These are phyloP conservation scores for Eulithis testata DNA, from an alignment of 2,888 invertebrate species.

Conservation along the genomic window DNA sequence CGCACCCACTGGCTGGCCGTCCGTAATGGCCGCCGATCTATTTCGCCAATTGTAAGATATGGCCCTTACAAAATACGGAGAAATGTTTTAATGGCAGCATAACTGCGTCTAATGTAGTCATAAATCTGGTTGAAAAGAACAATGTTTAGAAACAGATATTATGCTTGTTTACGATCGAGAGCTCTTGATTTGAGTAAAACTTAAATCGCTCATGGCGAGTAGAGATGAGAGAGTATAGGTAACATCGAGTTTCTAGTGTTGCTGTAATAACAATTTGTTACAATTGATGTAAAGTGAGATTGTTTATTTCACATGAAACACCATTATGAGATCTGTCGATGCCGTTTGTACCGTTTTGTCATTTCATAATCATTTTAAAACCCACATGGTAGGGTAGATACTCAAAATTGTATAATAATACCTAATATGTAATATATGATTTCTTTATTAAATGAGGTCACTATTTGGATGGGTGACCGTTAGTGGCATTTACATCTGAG, in stretches of 20 bases:
- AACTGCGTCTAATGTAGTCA: constrained; percentile 56
- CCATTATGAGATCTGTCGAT: too few species aligned
- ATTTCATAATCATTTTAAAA: too few species aligned
- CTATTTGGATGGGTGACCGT: too few species aligned
- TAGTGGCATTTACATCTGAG: too few species aligned
- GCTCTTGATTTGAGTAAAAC: constrained; percentile 5
- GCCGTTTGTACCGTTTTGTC: too few species aligned
- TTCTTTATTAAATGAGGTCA: too few species aligned
- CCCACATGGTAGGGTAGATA: too few species aligned
- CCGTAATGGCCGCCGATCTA: constrained; percentile 59
- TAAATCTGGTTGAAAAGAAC: constrained; percentile 52
- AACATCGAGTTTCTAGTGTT: background rate
- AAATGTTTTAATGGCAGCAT: constrained; percentile 62
- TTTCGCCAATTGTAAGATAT: constrained; percentile 65
- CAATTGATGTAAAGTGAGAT: too few species aligned
- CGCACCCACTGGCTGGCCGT: constrained; percentile 20
- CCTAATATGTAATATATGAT: too few species aligned
- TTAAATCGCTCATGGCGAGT: background rate
- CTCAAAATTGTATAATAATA: too few species aligned
- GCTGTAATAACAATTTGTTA: background rate
- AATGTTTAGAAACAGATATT: constrained; percentile 52
- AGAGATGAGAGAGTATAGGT: too few species aligned
- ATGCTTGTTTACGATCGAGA: constrained; percentile 42
- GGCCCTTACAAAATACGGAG: constrained; percentile 63
- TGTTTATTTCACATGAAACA: too few species aligned